These are phyloP conservation scores for Oxycera nigricornis DNA, from an alignment of 2,888 invertebrate species.

Conservation along the genomic window DNA sequence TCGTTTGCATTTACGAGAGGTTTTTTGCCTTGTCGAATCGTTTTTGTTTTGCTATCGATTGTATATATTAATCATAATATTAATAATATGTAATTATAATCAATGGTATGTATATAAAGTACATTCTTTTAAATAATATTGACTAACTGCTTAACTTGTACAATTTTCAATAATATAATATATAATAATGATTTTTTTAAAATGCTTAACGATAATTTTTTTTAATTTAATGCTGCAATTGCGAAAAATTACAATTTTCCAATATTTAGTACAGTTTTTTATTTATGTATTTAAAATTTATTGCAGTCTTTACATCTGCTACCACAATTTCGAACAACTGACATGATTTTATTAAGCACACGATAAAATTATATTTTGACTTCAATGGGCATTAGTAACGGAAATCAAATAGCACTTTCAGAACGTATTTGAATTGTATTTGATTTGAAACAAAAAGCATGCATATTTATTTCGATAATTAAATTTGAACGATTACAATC, in stretches of 20 bases:
- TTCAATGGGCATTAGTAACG: too few species aligned
- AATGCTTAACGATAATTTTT: conserved; percentile 25
- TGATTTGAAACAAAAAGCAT: background rate
- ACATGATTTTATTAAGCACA: too few species aligned
- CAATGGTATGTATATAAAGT: conserved; percentile 18
- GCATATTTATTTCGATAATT: background rate
- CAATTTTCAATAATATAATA: conserved; percentile 23
- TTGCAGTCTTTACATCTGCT: too few species aligned
- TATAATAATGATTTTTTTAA: conserved; percentile 9
- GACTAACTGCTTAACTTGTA: conserved; percentile 29
- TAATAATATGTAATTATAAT: background rate
- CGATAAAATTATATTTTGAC: too few species aligned
- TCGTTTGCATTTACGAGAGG: conserved; percentile 9
- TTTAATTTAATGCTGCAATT: background rate
- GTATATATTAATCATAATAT: conserved; percentile 3
- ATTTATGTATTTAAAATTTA: background rate
- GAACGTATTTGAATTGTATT: too few species aligned
- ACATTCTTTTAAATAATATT: conserved; percentile 29
- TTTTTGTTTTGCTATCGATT: background rate
- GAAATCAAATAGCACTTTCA: too few species aligned
- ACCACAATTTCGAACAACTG: too few species aligned
- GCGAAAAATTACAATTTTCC: background rate
- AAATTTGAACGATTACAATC: background rate
- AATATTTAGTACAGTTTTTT: background rate
- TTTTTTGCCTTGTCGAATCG: conserved; percentile 17